phyloP scores from a whole-genome alignment of 2,888 invertebrate genomes.

The Drosophila kambysellisi region DNA sequence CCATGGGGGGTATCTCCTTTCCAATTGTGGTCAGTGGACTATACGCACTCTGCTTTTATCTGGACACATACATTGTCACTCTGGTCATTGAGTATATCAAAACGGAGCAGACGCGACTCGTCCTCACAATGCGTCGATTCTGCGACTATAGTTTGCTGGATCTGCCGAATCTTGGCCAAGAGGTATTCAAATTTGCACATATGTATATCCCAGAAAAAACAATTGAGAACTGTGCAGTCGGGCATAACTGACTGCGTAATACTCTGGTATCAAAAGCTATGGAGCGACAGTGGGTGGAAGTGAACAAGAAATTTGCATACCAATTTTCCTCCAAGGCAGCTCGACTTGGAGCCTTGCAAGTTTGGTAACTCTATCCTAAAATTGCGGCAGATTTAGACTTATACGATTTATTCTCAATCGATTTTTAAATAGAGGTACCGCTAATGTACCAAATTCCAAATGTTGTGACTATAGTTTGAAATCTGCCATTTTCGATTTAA shows the following conservation, averaged over 20 bases:
- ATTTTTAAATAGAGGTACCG: neutral
- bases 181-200: slow-evolving; percentile 46
- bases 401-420: neutral
- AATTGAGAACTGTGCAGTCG: neutral
- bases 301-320: neutral
- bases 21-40: slow-evolving; percentile 61
- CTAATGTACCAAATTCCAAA: neutral
- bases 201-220: neutral
- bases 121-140: slow-evolving; percentile 61
- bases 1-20: slow-evolving; percentile 44
- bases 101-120: slow-evolving; percentile 54
- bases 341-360: neutral
- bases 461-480: neutral
- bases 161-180: slow-evolving; percentile 56
- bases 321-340: neutral
- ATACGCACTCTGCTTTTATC: slow-evolving; percentile 73
- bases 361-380: neutral
- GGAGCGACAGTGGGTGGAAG: too few species aligned
- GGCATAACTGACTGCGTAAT: neutral
- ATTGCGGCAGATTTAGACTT: neutral
- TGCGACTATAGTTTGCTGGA: slow-evolving; percentile 43
- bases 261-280: neutral
- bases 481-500: neutral
- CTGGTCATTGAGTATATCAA: slow-evolving; percentile 74
- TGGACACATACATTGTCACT: slow-evolving; percentile 75